Conservation (phyloP, 2,888 invertebrate species). For the Rhogogaster chlorosoma region DNA sequence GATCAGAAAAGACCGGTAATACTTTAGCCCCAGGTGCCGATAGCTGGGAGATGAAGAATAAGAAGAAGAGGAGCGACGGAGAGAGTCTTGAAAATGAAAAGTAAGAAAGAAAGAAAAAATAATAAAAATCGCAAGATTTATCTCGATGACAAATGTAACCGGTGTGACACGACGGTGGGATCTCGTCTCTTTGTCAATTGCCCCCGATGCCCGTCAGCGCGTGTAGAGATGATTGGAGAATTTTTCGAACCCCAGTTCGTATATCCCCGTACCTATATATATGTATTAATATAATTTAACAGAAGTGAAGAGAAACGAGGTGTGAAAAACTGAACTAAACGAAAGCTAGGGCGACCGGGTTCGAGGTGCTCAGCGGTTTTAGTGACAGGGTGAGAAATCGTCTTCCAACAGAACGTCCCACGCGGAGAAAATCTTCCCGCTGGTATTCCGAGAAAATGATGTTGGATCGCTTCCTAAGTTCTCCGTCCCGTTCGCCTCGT, state of each 20-base stretch:
- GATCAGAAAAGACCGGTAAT: neutral
- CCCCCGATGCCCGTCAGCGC: neutral
- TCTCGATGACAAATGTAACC: constrained; percentile 25
- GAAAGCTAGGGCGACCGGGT: constrained; percentile 35
- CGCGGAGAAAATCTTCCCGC: neutral
- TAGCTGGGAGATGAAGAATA: neutral
- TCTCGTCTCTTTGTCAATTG: constrained; percentile 21
- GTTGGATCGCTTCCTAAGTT: constrained; percentile 67
- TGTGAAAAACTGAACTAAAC: neutral
- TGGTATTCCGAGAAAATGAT: constrained; percentile 59
- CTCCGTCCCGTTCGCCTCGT: constrained; percentile 62
- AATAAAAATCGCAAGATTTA: constrained; percentile 1
- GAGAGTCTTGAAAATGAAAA: neutral
- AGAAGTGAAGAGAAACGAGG: constrained; percentile 61
- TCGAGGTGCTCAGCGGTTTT: constrained; percentile 50
- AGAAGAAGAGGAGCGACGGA: neutral
- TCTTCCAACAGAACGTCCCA: neutral
- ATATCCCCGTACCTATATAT: neutral
- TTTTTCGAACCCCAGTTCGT: constrained; percentile 54
- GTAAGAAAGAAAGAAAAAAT: neutral
- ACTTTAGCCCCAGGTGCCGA: neutral
- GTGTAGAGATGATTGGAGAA: constrained; percentile 52
- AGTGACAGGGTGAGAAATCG: constrained; percentile 52
- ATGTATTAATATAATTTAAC: constrained; percentile 55
- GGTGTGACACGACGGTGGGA: neutral